Evolutionary conservation across 2,797 vertebrate species (phyloP).

Genomic region (Pseudochaenichthys georgianus): DNA sequence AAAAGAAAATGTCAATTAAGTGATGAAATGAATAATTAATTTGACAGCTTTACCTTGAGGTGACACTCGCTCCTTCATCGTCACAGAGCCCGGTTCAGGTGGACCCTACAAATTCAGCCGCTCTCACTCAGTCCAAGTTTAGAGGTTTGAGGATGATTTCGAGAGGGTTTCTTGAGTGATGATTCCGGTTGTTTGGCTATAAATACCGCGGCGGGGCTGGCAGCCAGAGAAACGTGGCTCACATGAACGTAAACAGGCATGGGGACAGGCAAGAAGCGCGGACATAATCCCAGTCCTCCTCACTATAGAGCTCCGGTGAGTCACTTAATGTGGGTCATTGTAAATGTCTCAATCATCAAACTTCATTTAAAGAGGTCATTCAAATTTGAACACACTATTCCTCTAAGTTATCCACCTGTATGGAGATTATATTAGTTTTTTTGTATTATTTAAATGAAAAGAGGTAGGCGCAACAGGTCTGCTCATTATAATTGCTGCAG

Average conservation of each 20-base stretch:
- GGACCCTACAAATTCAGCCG: slow-evolving; percentile 43
- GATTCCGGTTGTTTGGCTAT: slow-evolving; percentile 66
- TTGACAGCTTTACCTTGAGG: slow-evolving; percentile 71
- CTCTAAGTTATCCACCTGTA: not conserved
- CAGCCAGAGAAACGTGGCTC: slow-evolving; percentile 70
- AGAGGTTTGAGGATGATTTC: slow-evolving; percentile 51
- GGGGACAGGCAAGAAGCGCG: slow-evolving; percentile 58
- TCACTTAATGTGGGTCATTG: slow-evolving; percentile 59
- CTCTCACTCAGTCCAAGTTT: slow-evolving; percentile 59
- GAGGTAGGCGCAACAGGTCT: slow-evolving; percentile 65
- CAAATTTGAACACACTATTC: not conserved
- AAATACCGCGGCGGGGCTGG: slow-evolving; percentile 72
- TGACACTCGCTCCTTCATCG: slow-evolving; percentile 66
- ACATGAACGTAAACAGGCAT: slow-evolving; percentile 70
- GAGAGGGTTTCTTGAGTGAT: slow-evolving; percentile 72
- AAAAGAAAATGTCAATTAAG: slow-evolving; percentile 41
- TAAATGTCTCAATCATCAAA: slow-evolving; percentile 37
- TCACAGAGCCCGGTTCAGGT: slow-evolving; percentile 45
- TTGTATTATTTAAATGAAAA: not conserved
- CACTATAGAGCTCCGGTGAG: slow-evolving; percentile 55
- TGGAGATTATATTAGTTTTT: not conserved
- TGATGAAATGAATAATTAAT: slow-evolving; percentile 48
- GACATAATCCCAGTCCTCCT: slow-evolving; percentile 64
- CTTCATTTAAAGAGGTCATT: slow-evolving; percentile 26
- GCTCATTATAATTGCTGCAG: not conserved